These are phyloP conservation scores for Neolamprologus ventralis DNA, from an alignment of 2,113 vertebrate genomes.

Conservation along the genomic window DNA sequence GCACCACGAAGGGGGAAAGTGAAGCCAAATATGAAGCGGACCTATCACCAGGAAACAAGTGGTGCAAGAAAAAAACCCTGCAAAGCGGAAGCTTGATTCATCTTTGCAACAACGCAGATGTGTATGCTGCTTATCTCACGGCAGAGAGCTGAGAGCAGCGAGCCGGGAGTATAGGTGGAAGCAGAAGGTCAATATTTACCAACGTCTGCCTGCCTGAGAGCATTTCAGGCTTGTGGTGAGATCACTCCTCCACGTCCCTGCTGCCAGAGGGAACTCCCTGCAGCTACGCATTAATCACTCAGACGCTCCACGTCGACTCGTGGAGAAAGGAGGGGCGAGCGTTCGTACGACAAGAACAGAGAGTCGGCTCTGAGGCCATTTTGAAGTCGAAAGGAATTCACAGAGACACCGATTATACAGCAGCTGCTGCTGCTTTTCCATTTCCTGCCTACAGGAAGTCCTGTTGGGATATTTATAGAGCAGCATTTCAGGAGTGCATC, in stretches of 20 bases:
- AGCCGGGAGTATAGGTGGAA: neutral
- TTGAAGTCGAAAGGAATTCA: neutral
- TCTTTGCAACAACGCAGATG: neutral
- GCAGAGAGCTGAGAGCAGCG: neutral
- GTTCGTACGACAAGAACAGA: neutral
- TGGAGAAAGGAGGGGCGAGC: neutral
- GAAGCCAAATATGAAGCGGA: neutral
- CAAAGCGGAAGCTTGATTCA: neutral
- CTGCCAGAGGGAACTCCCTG: slow-evolving; percentile 71
- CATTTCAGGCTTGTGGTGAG: neutral
- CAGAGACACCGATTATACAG: neutral
- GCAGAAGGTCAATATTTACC: slow-evolving; percentile 75
- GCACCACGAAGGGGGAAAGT: neutral
- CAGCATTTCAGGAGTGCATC: neutral
- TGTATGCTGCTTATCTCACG: neutral
- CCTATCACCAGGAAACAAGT: slow-evolving; percentile 22
- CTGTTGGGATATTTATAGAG: neutral
- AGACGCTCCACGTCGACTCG: neutral
- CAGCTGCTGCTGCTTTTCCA: neutral
- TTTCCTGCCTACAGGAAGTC: neutral
- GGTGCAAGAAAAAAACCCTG: neutral
- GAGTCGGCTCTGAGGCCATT: neutral
- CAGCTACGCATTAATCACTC: slow-evolving; percentile 49
- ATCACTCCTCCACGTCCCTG: slow-evolving; percentile 14
- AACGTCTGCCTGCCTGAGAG: neutral